phyloP scores from a whole-genome alignment of 2,797 vertebrate genomes.

The Fundulus diaphanus region DNA sequence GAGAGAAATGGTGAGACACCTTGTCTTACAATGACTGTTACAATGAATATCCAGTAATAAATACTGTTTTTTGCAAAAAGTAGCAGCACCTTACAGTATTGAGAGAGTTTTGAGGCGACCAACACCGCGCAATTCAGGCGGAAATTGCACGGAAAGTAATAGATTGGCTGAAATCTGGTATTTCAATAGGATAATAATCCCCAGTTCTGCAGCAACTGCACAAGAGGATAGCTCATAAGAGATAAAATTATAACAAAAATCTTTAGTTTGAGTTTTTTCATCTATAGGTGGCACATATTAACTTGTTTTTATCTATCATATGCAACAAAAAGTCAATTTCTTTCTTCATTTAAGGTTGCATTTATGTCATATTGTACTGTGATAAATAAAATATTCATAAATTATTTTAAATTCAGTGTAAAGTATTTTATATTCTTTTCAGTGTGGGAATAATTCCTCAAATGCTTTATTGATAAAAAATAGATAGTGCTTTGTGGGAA shows the following conservation, averaged over 20 bases:
- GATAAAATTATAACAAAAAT: neutral
- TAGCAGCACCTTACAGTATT: no score
- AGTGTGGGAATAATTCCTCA: neutral
- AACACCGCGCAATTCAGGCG: no score
- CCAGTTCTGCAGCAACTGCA: neutral
- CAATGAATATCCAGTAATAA: no score
- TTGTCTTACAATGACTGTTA: no score
- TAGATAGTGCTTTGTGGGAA: neutral
- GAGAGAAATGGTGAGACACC: no score
- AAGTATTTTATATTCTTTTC: neutral
- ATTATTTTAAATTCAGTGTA: neutral
- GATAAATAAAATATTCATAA: no score
- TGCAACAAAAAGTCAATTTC: neutral
- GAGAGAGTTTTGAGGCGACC: neutral
- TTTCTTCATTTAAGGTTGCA: no score
- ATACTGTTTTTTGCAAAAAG: neutral
- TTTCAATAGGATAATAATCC: neutral
- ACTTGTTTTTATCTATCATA: neutral
- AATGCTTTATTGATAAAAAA: neutral
- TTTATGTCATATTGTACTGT: no score
- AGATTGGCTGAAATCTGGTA: neutral
- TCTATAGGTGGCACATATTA: neutral
- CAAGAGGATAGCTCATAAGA: neutral
- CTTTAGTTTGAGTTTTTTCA: no score
- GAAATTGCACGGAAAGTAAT: no score